Base-by-base conservation (phyloP, 2,113 vertebrate genomes). In the Acinonyx jubatus region DNA sequence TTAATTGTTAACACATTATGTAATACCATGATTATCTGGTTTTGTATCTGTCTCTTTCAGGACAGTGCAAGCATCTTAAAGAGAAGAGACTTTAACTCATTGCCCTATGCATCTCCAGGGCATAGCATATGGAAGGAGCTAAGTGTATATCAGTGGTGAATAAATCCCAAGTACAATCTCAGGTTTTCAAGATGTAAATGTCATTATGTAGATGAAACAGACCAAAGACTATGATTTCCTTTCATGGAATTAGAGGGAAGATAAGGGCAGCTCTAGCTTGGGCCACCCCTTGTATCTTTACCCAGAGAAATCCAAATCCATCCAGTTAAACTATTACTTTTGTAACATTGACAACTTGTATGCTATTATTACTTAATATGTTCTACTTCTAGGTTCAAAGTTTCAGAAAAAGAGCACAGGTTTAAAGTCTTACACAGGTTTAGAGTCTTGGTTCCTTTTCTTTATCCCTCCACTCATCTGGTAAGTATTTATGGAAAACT, bases 401-500 rank as follows among this genome's bases (percentile, higher is more conserved):
- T 96, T 79, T 96, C 78, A 96, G 81, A 21, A 81, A 50, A 14
- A 65, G 31, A 92, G 16, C 55, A 83, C 6, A 86, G 36, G 50
- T 91, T 91, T 89, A 91, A 90, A 94, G 79, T 79, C 50, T 76
- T 76, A 76, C 3, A 76, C 41, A 4, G 15, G 27, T 18, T 48
- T 48, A 91, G 38, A 88, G 31, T 79, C 27, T 74, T 96, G 31
- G 29, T 79, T 92, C 91, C 27, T 65, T 76, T 96, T 31, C 31
- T 92, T 91, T 92, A 36, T 25, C 21, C 21, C 68, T 36, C 90
- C 23, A 82, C 69, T 50, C 38, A 94, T 91, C 38, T 52, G 25
- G 4, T 97, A 93, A 90, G n/a, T 95, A 88, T 92, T 94, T 97
- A 91, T 61, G 33, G 55, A 69, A 88, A 68, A 96, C n/a, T 91